Conservation (phyloP, 2,113 vertebrate species). For the Mirounga angustirostris region DNA sequence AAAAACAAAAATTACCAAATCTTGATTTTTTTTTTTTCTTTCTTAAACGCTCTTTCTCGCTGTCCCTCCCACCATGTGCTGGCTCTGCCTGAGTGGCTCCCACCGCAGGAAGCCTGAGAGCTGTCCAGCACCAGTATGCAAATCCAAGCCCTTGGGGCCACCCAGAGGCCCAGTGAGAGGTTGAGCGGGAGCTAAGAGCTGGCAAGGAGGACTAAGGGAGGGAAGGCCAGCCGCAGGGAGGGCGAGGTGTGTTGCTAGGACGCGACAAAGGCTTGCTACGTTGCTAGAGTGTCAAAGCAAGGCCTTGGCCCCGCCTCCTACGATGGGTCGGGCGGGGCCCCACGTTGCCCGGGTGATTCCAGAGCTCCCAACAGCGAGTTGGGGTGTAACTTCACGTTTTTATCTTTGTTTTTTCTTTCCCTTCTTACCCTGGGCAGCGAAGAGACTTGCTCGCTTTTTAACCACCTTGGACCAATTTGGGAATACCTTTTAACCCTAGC, state of each 20-base stretch:
- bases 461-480: background rate
- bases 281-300: conserved; percentile 69
- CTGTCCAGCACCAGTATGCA: background rate
- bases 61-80: background rate
- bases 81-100: background rate
- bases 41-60: background rate
- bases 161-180: background rate
- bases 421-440: background rate
- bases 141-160: background rate
- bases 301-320: background rate
- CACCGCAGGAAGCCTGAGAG: background rate
- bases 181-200: background rate
- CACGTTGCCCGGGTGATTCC: accelerated
- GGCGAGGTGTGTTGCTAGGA: conserved; percentile 51
- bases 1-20: conserved; percentile 37
- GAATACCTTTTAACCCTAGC: background rate
- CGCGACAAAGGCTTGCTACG: background rate
- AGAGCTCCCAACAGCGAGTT: background rate
- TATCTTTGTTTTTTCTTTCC: background rate
- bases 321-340: accelerated
- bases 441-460: background rate
- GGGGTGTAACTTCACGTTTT: background rate
- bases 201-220: accelerated
- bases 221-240: accelerated
- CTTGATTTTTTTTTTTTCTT: background rate